Conservation (phyloP, 1,140 invertebrate species). For the Drosophila orena region DNA sequence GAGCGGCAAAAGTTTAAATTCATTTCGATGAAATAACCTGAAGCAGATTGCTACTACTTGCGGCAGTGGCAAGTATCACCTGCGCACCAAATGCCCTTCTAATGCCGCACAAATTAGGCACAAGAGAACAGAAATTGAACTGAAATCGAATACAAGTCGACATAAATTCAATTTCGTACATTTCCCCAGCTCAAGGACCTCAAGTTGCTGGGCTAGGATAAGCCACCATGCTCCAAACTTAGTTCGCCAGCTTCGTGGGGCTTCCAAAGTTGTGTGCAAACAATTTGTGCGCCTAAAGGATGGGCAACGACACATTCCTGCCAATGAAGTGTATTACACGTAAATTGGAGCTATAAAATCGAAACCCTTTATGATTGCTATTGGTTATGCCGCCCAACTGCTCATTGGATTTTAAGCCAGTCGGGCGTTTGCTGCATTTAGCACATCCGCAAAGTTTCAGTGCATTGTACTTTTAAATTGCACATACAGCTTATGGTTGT, state of each 20-base stretch:
- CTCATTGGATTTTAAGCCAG: not conserved
- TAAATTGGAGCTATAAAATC: not conserved
- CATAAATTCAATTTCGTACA: constrained; percentile 33
- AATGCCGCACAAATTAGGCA: constrained; percentile 43
- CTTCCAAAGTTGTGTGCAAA: not conserved
- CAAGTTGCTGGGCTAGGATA: constrained; percentile 22
- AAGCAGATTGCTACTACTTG: constrained; percentile 12
- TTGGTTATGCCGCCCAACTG: not conserved
- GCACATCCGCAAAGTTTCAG: not conserved
- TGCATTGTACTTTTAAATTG: not conserved
- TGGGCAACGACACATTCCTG: not conserved
- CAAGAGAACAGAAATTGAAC: constrained; percentile 39
- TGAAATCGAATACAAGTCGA: constrained; percentile 42
- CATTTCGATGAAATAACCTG: constrained; percentile 24
- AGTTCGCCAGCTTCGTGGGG: not conserved
- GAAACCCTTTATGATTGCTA: not conserved
- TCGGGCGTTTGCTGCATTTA: not conserved
- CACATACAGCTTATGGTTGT: not conserved
- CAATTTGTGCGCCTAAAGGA: not conserved
- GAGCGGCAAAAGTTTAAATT: constrained; percentile 25
- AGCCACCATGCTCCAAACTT: constrained; percentile 1
- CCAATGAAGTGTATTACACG: not conserved
- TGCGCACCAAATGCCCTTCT: constrained; percentile 14
- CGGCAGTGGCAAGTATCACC: constrained; percentile 22
- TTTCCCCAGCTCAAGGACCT: constrained; percentile 9